phyloP scores from a whole-genome alignment of 2,797 vertebrate genomes.

The Kryptolebias ocellatus region DNA sequence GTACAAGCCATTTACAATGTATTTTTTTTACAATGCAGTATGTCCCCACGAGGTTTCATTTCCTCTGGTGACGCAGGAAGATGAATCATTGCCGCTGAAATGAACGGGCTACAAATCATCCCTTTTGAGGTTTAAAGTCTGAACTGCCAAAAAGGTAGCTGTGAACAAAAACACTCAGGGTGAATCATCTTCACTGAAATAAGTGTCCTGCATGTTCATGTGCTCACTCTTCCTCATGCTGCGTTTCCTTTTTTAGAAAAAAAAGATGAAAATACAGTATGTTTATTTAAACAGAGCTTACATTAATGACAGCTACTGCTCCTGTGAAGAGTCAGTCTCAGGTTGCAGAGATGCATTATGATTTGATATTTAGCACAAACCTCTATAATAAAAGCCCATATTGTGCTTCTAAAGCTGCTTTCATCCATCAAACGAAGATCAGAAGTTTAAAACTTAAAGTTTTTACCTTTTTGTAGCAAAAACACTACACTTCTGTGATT shows the following conservation, averaged over 20 bases:
- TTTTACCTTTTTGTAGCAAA: background rate
- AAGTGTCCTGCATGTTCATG: conserved; percentile 9
- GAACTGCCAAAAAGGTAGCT: conserved; percentile 23
- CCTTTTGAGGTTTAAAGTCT: conserved; percentile 7
- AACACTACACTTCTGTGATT: background rate
- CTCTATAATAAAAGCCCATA: no score
- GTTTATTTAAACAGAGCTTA: no score
- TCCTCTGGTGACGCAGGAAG: conserved; percentile 1
- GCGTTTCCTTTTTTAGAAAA: conserved; percentile 2
- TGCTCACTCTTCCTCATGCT: conserved; percentile 21
- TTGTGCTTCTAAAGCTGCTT: no score
- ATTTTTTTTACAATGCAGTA: no score
- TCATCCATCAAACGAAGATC: no score
- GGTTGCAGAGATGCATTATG: no score
- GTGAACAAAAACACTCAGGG: no score
- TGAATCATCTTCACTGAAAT: conserved; percentile 35
- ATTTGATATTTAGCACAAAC: no score
- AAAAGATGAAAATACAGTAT: background rate
- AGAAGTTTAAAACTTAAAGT: background rate
- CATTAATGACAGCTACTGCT: no score
- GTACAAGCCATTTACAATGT: no score
- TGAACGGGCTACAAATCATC: background rate
- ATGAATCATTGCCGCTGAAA: background rate
- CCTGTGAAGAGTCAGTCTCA: no score
- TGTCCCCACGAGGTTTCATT: background rate